Base-by-base conservation (phyloP, 2,888 invertebrate genomes). In the Linhomoeus sp. region DNA sequence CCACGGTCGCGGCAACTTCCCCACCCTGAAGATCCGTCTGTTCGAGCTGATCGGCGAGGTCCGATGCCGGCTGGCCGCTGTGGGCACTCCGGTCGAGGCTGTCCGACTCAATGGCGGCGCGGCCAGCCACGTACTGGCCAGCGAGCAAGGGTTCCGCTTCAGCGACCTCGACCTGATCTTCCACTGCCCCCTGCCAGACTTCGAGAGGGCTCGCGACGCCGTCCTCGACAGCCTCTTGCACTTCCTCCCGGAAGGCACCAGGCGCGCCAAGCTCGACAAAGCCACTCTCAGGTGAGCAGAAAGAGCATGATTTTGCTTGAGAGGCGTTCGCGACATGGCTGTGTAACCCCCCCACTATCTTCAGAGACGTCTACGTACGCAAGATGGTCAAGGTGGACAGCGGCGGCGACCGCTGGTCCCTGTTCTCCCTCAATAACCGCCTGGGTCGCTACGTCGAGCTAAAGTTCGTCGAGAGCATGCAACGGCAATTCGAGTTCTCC, bases 111-210 rank as follows among this genome's bases (percentile, higher is more conserved):
- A 97, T 70, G 97, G 97, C 25, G 94, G 94, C 51, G 90, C 88
- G 45, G 97, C 97, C 53, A 82, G 83, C 57, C 83, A 88, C 73
- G 86, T 92, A 56, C 76, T 94, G 50, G 83, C 85, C 55, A 81
- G 81, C 55, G 81, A 82, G 62, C 77, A 64, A 43, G 54, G 81
- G 52, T 67, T 67, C 53, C 61, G 83, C 48, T 97, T 88, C 75
- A 92, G 92, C 69, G 97, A 97, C 71, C 76, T 97, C 67, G 97
- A 97, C 73, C 78, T 97, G 69, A 97, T 97, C 68, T 97, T 94
- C 74, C 87, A 83, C 58, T 86, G 94, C 55, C 87, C 90, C 61
- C 73, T 92, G 54, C 78, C 81, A 54, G 82, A 88, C 71, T 88
- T 88, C 70, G 92, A 94, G 72, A 80, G 82, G 62, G 87, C 59